Evolutionary conservation across 2,797 vertebrate species (phyloP), one percentile per base, ranked within the genome.

Genomic region (Labroides dimidiatus): DNA sequence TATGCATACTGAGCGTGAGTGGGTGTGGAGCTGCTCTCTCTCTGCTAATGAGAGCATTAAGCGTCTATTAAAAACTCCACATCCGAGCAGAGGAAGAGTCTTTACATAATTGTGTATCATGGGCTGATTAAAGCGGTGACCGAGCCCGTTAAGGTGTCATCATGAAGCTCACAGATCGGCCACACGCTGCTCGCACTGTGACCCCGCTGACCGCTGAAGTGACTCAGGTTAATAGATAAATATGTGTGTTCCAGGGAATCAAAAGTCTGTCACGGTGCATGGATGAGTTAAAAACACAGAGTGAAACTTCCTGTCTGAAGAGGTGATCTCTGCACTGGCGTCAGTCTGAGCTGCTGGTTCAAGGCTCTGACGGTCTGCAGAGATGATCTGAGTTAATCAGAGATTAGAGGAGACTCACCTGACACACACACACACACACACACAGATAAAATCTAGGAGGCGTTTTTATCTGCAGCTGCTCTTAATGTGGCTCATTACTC

Each of bases 401-500:
- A 55, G 21, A 62, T 70, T 33, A 62, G 17, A 47, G 20, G 24
- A 44, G 24, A 61, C 15, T 12, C 20, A 11, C 37, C 42, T 62
- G n/a, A 13, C 11, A 53, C 55, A 43, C 41, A 61, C 54, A 67
- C 57, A 72, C 21, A 63, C 23, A 59, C 23, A 73, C 65, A 77
- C 48, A 75, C 68, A 66, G 87, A 84, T 84, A 70, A 63, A 52
- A 88, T 87, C 84, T 88, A 64, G 90, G 87, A 81, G 36, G 66
- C 68, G 66, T 64, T 78, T 88, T 87, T 84, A 89, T 89, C 86
- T 78, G 64, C 78, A 72, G 74, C 37, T 36, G 13, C 66, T 24
- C 23, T 58, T 90, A 83, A 87, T 86, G 78, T 83, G 82, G 61
- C 85, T 87, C 84, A 89, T 92, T 86, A 89, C 78, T 80, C 78